Evolutionary conservation across 2,113 vertebrate genomes (phyloP).

Genomic region (Spilogale gracilis): DNA sequence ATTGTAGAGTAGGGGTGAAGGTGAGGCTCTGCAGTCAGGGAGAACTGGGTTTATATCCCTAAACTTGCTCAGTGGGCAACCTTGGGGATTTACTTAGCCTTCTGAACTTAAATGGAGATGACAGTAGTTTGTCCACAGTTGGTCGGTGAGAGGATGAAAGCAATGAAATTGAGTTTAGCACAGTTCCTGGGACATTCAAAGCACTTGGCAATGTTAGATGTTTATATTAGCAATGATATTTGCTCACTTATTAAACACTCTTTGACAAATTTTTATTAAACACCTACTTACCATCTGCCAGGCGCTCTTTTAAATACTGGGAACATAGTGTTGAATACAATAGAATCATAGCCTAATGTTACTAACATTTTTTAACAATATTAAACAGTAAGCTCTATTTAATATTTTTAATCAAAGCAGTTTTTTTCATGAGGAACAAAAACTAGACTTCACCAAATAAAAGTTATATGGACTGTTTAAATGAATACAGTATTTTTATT

Average conservation of each 20-base stretch:
- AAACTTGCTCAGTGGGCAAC: neutral
- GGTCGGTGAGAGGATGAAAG: neutral
- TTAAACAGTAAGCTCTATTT: neutral
- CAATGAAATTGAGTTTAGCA: neutral
- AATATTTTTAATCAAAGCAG: conserved; percentile 34
- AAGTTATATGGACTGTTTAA: conserved; percentile 39
- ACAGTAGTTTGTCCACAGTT: neutral
- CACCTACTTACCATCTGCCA: neutral
- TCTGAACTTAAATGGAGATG: neutral
- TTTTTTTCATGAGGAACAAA: conserved; percentile 38
- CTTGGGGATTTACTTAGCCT: neutral
- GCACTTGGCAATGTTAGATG: neutral
- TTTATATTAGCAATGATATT: neutral
- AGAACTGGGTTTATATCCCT: neutral
- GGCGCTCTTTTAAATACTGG: neutral
- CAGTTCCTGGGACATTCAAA: neutral
- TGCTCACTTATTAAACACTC: neutral
- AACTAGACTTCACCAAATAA: conserved; percentile 16
- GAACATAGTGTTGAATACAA: neutral
- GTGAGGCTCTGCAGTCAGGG: neutral
- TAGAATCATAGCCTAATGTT: neutral
- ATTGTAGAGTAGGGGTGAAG: neutral
- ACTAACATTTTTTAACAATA: conserved; percentile 8
- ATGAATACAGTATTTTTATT: conserved; percentile 31
- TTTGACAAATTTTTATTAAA: conserved; percentile 7